These are phyloP conservation scores for Drosophila ercepeae DNA, from an alignment of 1,140 invertebrate genomes.

Conservation along the genomic window DNA sequence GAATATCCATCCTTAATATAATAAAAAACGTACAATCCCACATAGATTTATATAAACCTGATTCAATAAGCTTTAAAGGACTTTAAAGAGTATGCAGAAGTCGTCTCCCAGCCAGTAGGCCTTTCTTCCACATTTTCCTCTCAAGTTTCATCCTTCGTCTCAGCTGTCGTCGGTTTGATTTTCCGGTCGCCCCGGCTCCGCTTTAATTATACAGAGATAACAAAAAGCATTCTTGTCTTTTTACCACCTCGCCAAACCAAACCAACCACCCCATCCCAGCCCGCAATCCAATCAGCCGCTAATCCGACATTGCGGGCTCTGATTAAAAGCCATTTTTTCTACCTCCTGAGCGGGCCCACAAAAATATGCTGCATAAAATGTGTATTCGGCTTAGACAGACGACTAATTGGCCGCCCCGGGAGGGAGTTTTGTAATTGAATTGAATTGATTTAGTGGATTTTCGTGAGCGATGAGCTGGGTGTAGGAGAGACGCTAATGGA, in stretches of 20 bases:
- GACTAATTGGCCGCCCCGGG: slow-evolving; percentile 46
- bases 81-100: not conserved
- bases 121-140: slow-evolving; percentile 6
- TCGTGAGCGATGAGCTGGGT: slow-evolving; percentile 14
- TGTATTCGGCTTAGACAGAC: slow-evolving; percentile 32
- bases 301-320: slow-evolving; percentile 52
- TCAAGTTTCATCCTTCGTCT: slow-evolving; percentile 18
- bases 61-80: no score
- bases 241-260: slow-evolving; percentile 1
- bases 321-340: slow-evolving; percentile 69
- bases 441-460: slow-evolving; percentile 76
- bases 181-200: slow-evolving; percentile 56
- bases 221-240: slow-evolving; percentile 32
- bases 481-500: slow-evolving; percentile 57
- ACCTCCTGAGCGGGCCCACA: slow-evolving; percentile 8
- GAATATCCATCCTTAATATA: no score
- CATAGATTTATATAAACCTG: no score
- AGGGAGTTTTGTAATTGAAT: slow-evolving; percentile 70
- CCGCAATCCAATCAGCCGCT: slow-evolving; percentile 72
- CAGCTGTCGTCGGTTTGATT: slow-evolving; percentile 52
- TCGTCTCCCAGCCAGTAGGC: not conserved
- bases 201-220: slow-evolving; percentile 59
- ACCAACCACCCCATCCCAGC: slow-evolving; percentile 1
- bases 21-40: no score
- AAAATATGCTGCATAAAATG: slow-evolving; percentile 57